Conservation (phyloP, 2,797 vertebrate genomes). For the Uromys caudimaculatus region DNA sequence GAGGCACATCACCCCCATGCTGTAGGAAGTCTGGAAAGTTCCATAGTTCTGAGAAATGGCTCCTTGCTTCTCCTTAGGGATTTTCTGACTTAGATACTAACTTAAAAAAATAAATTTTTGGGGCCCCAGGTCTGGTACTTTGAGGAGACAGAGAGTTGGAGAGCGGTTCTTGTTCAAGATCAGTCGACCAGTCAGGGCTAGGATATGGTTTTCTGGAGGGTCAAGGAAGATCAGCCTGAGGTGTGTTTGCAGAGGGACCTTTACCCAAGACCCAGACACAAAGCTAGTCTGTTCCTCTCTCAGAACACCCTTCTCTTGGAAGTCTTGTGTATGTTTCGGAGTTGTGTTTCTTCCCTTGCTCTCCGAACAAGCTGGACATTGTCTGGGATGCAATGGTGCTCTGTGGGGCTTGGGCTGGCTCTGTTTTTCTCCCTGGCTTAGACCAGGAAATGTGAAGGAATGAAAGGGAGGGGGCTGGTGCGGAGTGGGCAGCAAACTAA, state of each 20-base stretch:
- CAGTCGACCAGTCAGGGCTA: accelerated
- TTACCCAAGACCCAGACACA: constrained; percentile 34
- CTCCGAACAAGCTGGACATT: constrained; percentile 81
- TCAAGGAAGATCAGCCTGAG: background rate
- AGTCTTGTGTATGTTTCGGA: constrained; percentile 25
- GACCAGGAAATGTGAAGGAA: constrained; percentile 79
- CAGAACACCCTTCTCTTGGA: constrained; percentile 21
- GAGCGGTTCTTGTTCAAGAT: background rate
- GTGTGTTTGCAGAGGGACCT: background rate
- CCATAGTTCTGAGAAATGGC: background rate
- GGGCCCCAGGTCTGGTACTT: background rate
- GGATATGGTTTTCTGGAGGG: background rate
- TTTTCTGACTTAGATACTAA: background rate
- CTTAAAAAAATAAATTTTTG: background rate
- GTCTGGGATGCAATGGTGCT: constrained; percentile 69
- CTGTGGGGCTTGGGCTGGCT: constrained; percentile 69
- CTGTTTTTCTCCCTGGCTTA: constrained; percentile 76
- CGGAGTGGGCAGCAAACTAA: constrained; percentile 51
- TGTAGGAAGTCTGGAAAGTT: background rate
- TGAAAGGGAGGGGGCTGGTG: background rate
- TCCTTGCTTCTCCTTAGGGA: background rate
- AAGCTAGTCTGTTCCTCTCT: constrained; percentile 40
- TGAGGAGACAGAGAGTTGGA: background rate
- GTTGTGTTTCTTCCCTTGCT: constrained; percentile 29
- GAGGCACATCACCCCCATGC: background rate